phyloP scores from a whole-genome alignment of 64 coral and sea anemone genomes.

The Astreopora myriophthalma region DNA sequence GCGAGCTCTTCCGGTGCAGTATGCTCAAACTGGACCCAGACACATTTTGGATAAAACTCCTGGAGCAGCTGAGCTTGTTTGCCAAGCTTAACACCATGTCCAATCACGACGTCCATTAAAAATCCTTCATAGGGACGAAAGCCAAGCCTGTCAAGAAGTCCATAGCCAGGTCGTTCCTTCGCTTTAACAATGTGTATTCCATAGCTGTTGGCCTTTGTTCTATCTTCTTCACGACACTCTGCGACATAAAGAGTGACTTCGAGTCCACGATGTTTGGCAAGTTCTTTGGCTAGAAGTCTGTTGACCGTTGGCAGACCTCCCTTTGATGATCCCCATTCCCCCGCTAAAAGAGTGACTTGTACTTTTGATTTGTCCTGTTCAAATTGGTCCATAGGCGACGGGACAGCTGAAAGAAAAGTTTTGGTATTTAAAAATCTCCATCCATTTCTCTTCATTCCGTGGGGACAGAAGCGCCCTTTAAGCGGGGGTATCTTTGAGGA shows the following conservation, averaged over 20 bases:
- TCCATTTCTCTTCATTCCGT: too few species aligned
- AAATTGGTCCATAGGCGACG: too few species aligned
- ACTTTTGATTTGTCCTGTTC: neutral
- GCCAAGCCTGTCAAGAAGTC: neutral
- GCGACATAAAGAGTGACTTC: neutral
- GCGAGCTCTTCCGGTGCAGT: conserved; percentile 21
- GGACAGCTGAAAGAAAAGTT: neutral
- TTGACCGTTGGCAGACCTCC: neutral
- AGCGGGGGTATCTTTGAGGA: too few species aligned
- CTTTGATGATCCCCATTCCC: conserved; percentile 16
- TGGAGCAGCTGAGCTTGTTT: conserved; percentile 1
- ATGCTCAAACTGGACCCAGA: conserved; percentile 42
- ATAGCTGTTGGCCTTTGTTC: neutral
- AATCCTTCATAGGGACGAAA: neutral
- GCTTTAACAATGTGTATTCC: neutral
- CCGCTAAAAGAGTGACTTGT: neutral
- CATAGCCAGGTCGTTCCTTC: neutral
- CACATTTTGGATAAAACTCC: neutral
- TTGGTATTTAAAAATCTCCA: too few species aligned
- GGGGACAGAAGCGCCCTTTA: too few species aligned
- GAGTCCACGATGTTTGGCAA: neutral
- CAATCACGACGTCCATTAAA: neutral
- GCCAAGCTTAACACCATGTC: conserved; percentile 17
- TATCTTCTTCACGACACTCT: conserved; percentile 13
- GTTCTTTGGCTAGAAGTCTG: conserved; percentile 1